Base-by-base conservation (phyloP, 2,113 vertebrate genomes). In the Onychostruthus taczanowskii region DNA sequence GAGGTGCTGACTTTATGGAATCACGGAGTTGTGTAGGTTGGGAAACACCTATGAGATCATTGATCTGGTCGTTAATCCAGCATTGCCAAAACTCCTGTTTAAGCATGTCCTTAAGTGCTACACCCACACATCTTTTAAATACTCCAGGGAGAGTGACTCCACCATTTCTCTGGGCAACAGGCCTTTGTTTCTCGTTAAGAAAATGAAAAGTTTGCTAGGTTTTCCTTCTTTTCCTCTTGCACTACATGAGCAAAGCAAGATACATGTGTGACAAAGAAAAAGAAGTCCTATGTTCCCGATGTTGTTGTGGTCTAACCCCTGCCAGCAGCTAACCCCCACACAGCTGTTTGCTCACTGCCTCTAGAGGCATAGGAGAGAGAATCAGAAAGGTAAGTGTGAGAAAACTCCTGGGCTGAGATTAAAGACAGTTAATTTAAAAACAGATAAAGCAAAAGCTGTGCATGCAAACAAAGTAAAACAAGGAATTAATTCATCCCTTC, bases 271-370 rank as follows among this genome's bases (percentile, higher is more conserved):
- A 70, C 2, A 9, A 74, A 64, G 31, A 27, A 27, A 75, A 81
- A 59, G 28, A 81, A 35, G 39, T 21, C n/a, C 41, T 69, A 19
- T 3, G 1, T 30, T 69, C 35, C 37, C 28, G 3, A 46, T 20
- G 14, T 23, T 7, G 3, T 41, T 12, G 37, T 52, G 49, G 30
- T 52, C 30, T 47, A 56, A 63, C 4, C 19, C 12, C 2, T 2
- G 1, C 20, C 11, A 8, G 19, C 19, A 64, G 2, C 23, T 63
- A 37, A 52, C 19, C 9, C 19, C 14, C 56, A 23, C 22, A 8
- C 26, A 84, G n/a, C 5, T 1, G 0, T 22, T 79, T 15, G 1
- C 12, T 74, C n/a, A 37, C 10, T 63, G 13, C 22, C 27, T 33
- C 13, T 28, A 22, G 41, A 8, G 15, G 10, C 5, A 15, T 55